Evolutionary conservation across 2,797 vertebrate genomes (phyloP), one percentile per base, ranked within the genome.

Genomic region (Mastacembelus armatus): DNA sequence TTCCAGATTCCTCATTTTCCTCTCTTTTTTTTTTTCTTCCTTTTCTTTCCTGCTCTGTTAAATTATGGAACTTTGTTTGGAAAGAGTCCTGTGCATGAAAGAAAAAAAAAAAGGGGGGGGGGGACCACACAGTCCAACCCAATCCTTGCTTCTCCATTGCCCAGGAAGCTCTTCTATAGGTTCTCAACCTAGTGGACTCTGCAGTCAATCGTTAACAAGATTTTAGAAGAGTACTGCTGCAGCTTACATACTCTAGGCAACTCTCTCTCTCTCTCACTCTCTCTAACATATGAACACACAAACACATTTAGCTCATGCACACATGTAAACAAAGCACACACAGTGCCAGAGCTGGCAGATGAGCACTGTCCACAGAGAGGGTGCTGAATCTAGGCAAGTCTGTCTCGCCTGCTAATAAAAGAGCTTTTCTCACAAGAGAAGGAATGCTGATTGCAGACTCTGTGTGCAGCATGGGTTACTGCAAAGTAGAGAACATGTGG

Each of bases 361-460:
- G 69, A 85, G 83, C 67, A 27, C 86, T 82, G 86, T 91, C 91
- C 86, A 84, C 77, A 56, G 85, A 82, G 84, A 87, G 66, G 84
- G 77, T 89, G 80, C 89, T 88, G 87, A 91, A 91, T 85, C 83
- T 47, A 74, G 75, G 75, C 77, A 83, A 84, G 84, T 87, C 81
- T 85, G 85, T 78, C 78, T 81, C 10, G 73, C 80, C 81, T 71
- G 74, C 80, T 87, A 87, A 91, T 88, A 90, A 90, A 92, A 90
- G 85, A 82, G 50, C 80, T 74, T 84, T 85, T 80, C 87, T 81
- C 88, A 86, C 68, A 88, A 85, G 84, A 88, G 70, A 66, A 80
- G 72, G 58, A 49, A 77, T 79, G 82, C 79, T 85, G 83, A 88
- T 88, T 60, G 56, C 88, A 78, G 86, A 42, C 81, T 77, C 68